Evolutionary conservation across 2,113 vertebrate genomes (phyloP).

Genomic region (Ptilonorhynchus violaceus): DNA sequence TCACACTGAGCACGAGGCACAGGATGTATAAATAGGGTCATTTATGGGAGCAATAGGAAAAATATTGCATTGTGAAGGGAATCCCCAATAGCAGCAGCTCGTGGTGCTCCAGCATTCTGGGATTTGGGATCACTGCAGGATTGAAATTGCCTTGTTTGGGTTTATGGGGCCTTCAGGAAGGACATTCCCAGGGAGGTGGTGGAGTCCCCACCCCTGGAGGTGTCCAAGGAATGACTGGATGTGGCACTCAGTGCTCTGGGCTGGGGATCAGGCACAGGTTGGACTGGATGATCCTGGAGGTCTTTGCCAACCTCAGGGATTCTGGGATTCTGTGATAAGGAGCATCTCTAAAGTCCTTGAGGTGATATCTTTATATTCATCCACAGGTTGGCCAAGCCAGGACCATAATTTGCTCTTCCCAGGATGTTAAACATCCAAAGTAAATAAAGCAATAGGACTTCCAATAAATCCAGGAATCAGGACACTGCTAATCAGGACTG

Average conservation of each 20-base stretch:
- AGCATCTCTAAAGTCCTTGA: neutral
- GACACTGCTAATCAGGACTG: neutral
- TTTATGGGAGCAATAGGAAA: neutral
- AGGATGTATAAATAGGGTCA: neutral
- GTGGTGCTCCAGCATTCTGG: neutral
- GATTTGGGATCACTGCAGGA: neutral
- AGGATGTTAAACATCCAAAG: neutral
- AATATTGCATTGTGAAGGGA: rapidly evolving
- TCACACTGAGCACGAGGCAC: neutral
- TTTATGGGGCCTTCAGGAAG: neutral
- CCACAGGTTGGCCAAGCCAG: neutral
- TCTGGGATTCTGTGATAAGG: neutral
- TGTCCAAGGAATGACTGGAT: rapidly evolving
- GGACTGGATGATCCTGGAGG: rapidly evolving
- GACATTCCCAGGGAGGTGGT: neutral
- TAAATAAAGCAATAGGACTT: neutral
- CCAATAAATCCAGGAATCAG: neutral
- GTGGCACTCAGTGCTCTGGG: neutral
- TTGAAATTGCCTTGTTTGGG: rapidly evolving
- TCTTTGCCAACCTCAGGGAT: neutral
- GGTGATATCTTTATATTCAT: neutral
- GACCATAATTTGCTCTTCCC: neutral
- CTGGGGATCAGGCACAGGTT: rapidly evolving
- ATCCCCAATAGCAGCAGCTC: neutral
- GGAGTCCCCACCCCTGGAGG: neutral